phyloP scores from a whole-genome alignment of 92 coral and sea anemone species.

The Parazoanthus swiftii region DNA sequence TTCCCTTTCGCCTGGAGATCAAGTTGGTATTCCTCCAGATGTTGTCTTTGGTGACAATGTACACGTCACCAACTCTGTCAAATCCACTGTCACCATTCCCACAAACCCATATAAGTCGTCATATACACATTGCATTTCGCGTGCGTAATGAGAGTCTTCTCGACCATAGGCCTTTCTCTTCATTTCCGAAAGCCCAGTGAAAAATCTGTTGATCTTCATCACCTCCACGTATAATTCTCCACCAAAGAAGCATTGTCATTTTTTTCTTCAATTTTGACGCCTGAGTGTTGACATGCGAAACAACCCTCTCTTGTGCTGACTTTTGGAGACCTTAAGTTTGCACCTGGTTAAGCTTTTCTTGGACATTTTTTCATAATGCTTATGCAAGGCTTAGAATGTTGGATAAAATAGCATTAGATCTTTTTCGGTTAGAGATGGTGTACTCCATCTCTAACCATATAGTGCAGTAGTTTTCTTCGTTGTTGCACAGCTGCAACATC shows the following conservation, averaged over 20 bases:
- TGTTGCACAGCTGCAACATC: background rate
- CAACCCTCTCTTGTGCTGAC: background rate
- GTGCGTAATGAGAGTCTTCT: background rate
- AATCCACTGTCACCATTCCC: background rate
- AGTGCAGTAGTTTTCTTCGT: background rate
- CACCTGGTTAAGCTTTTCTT: background rate
- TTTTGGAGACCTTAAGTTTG: background rate
- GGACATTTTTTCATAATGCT: background rate
- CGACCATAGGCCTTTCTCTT: background rate
- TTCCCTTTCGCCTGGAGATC: conserved; percentile 16
- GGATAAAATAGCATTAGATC: background rate
- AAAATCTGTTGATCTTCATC: background rate
- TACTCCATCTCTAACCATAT: background rate
- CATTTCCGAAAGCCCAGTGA: background rate
- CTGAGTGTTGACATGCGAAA: background rate
- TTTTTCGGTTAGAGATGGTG: background rate
- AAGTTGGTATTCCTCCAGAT: background rate
- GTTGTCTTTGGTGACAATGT: background rate
- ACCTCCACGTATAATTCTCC: background rate
- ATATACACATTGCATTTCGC: background rate
- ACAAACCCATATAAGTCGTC: background rate
- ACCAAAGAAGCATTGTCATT: background rate
- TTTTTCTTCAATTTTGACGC: background rate
- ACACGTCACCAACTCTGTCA: background rate
- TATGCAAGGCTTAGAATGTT: background rate